Evolutionary conservation across 2,888 invertebrate species (phyloP).

Genomic region (Rhodophaea formosa): DNA sequence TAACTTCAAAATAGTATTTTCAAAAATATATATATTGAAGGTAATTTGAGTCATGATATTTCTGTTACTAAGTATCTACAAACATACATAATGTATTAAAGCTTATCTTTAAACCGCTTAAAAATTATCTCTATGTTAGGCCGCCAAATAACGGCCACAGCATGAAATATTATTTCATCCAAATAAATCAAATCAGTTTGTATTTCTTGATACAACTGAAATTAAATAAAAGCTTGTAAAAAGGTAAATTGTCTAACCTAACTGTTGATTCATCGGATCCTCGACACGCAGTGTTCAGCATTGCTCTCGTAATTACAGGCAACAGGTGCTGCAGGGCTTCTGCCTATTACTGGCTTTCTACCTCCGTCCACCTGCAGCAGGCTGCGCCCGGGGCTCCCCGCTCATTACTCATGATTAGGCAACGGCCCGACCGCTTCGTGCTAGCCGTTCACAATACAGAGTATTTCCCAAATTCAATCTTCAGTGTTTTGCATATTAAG

Average conservation of each 20-base stretch:
- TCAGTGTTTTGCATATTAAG: not conserved
- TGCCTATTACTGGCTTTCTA: conserved; percentile 15
- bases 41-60: not conserved
- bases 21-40: not conserved
- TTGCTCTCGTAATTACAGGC: conserved; percentile 16
- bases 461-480: not conserved
- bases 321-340: conserved; percentile 19
- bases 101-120: too few species aligned
- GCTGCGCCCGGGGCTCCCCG: conserved; percentile 16
- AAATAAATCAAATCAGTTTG: too few species aligned
- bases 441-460: conserved; percentile 23
- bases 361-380: conserved; percentile 19
- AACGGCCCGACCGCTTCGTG: conserved; percentile 15
- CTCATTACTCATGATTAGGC: conserved; percentile 23
- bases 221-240: not conserved
- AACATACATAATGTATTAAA: too few species aligned
- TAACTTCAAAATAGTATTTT: not conserved
- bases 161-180: too few species aligned
- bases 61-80: too few species aligned
- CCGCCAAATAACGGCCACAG: too few species aligned
- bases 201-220: too few species aligned
- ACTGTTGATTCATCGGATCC: conserved; percentile 7
- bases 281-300: conserved; percentile 3
- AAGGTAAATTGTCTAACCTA: not conserved
- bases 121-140: too few species aligned